Evolutionary conservation across 2,113 vertebrate genomes (phyloP), one percentile per base, ranked within the genome.

Genomic region (Ahaetulla prasina): DNA sequence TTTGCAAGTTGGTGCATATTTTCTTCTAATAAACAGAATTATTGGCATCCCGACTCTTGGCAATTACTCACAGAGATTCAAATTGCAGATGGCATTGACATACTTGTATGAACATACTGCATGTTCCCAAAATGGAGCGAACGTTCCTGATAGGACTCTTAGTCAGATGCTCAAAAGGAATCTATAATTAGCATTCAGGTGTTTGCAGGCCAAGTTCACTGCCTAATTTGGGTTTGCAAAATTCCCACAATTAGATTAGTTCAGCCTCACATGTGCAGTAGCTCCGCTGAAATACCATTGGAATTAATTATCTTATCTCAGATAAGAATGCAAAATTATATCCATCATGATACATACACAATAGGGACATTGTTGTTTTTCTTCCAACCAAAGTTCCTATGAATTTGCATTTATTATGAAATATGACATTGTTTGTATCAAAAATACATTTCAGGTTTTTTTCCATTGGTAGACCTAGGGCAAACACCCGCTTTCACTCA

Each of bases 151-250:
- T 84, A 68, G 87, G n/a, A 55, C 50, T 88, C 52, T 92, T 27
- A 85, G 52, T 89, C 52, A 89, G 27, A 25, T 89, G 53, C 35
- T 57, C 52, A 85, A 10, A 68, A 85, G 60, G 63, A 89, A 84
- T 84, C 63, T 10, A 80, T 27, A 49, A 89, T 89, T 92, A 89
- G 27, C 49, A 92, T 89, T 57, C 87, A 89, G 68, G 27, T 54
- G 52, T 23, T 25, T 54, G 35, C 11, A 27, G 50, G 50, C 49
- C 63, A 80, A 49, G 39, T 57, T 50, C 43, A 57, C 85, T 89
- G 25, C 53, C 91, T 57, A 57, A 92, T 85, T 92, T 49, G 57
- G 52, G 22, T 92, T 92, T 92, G 88, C 68, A 92, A 57, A 89
- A 30, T 89, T 85, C 25, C 12, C 68, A 92, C 87, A 84, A 49